phyloP scores from a whole-genome alignment of 2,797 vertebrate species.

The Streptopelia turtur region DNA sequence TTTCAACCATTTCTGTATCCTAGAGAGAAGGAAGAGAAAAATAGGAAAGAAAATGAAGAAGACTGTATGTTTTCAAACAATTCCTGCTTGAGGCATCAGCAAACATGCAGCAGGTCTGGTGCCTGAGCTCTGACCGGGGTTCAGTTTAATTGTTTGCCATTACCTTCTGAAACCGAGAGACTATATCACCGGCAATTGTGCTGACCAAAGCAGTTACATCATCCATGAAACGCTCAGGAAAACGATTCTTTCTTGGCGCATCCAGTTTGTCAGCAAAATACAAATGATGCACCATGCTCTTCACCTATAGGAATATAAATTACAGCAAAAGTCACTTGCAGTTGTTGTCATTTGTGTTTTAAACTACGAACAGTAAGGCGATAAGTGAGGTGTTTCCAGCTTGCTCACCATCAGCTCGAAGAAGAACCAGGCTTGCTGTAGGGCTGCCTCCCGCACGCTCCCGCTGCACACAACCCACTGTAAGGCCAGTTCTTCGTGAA shows the following conservation, averaged over 20 bases:
- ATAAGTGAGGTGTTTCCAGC: neutral
- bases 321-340: neutral
- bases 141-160: conserved; percentile 31
- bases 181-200: conserved; percentile 94
- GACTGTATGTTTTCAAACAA: neutral
- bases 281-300: conserved; percentile 98
- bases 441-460: conserved; percentile 92
- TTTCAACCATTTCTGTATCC: conserved; percentile 97
- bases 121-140: neutral
- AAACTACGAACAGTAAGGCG: neutral
- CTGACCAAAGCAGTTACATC: conserved; percentile 95
- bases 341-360: neutral
- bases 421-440: conserved; percentile 99
- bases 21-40: conserved; percentile 63
- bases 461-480: conserved; percentile 99
- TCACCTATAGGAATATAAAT: conserved; percentile 84
- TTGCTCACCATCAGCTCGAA: conserved; percentile 96
- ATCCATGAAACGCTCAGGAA: conserved; percentile 99
- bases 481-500: conserved; percentile 96
- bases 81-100: neutral
- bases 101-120: neutral
- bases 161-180: conserved; percentile 98
- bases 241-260: conserved; percentile 92
- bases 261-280: conserved; percentile 96
- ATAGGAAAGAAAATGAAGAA: neutral